These are phyloP conservation scores for Pygoscelis antarcticus DNA, from an alignment of 2,113 vertebrate genomes.

Conservation along the genomic window DNA sequence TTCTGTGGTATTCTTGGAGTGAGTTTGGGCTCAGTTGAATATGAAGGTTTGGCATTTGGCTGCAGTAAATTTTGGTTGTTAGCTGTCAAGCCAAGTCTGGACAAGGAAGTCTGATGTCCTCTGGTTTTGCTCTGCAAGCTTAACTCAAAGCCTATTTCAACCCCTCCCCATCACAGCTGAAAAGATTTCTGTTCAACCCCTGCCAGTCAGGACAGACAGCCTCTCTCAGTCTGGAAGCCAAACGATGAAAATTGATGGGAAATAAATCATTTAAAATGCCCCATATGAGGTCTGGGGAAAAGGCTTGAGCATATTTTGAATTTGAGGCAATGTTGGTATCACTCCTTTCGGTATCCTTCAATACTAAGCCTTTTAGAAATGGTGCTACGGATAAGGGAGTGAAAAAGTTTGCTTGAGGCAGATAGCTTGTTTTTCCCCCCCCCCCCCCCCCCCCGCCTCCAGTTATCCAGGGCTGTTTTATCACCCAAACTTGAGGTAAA, in stretches of 20 bases:
- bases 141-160: neutral
- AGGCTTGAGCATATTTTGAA: neutral
- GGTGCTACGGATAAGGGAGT: neutral
- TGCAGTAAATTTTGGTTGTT: neutral
- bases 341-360: neutral
- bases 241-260: neutral
- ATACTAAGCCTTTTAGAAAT: neutral
- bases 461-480: neutral
- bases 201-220: neutral
- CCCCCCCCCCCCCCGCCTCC: too few relatives aligned
- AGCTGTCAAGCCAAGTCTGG: neutral
- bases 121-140: neutral
- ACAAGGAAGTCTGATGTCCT: neutral
- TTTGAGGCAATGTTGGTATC: neutral
- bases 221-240: neutral
- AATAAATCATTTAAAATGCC: neutral
- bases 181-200: neutral
- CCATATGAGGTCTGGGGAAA: neutral
- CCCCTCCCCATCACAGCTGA: neutral
- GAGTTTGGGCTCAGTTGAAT: neutral
- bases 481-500: neutral
- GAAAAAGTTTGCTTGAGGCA: neutral
- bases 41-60: neutral
- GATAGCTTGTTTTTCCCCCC: neutral
- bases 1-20: neutral